Evolutionary conservation across 1,140 invertebrate genomes (phyloP).

Genomic region (Anoplophora glabripennis): DNA sequence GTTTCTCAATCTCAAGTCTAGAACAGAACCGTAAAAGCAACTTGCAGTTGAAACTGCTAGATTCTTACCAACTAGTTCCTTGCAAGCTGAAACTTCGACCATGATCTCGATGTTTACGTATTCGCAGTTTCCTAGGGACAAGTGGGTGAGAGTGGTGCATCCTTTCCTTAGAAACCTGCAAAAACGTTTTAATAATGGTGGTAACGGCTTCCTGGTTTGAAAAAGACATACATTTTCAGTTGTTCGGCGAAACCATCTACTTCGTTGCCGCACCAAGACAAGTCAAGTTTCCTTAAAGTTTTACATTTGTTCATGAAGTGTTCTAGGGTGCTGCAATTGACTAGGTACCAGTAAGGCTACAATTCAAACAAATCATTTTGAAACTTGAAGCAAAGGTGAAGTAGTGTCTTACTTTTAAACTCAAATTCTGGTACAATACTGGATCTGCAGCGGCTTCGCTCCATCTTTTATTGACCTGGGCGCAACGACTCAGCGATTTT

Average conservation of each 20-base stretch:
- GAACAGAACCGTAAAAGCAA: neutral
- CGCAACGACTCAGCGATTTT: conserved; percentile 69
- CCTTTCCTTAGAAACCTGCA: conserved; percentile 16
- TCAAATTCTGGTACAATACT: conserved; percentile 73
- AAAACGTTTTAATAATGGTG: neutral
- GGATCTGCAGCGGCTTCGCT: conserved; percentile 71
- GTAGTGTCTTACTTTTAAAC: conserved; percentile 62
- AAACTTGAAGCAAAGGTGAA: neutral
- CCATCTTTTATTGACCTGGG: conserved; percentile 73
- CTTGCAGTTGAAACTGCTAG: neutral
- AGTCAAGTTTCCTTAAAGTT: conserved; percentile 72
- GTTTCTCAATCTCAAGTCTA: conserved; percentile 24
- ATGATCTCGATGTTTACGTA: conserved; percentile 33
- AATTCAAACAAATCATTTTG: conserved; percentile 45
- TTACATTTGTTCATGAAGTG: conserved; percentile 59
- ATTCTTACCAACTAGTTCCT: conserved; percentile 30
- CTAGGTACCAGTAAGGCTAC: conserved; percentile 56
- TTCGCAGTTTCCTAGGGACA: conserved; percentile 39
- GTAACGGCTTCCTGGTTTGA: neutral
- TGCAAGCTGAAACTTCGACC: conserved; percentile 30
- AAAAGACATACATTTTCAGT: conserved; percentile 5
- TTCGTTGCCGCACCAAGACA: conserved; percentile 86
- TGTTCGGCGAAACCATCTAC: conserved; percentile 41
- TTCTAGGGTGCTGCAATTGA: conserved; percentile 51
- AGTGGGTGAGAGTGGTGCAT: conserved; percentile 45